Base-by-base conservation (phyloP, 2,113 vertebrate species). In the Salminus brasiliensis region DNA sequence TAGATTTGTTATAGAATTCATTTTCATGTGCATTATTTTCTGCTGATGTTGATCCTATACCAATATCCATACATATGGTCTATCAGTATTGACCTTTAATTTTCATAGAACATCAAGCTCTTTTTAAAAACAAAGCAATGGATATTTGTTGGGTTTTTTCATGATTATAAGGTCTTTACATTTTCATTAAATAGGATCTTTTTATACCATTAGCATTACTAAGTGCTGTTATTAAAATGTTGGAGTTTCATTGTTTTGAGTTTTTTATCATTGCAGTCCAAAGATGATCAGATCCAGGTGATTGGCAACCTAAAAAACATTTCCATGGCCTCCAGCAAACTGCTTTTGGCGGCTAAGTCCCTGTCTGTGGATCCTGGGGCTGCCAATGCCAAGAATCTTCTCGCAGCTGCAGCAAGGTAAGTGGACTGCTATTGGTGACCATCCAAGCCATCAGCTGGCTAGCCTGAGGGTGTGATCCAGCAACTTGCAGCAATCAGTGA, bases 251-350 rank as follows among this genome's bases (percentile, higher is more conserved):
- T 41, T 41, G 39, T 67, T 49, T 18, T 66, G 1, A 0, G 15
- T 74, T 47, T 79, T 75, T 9, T 52, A 16, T 29, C 68, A 87
- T 81, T 87, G 1, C 91, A 99, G 98, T 96, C 94, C 8, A 95
- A 97, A 88, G 97, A 99, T n/a, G 98, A 99, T 91, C 97, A 99
- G 93, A 96, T 99, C 84, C 97, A 99, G 88, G 97, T 99, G 74
- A 97, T 99, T 84, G 96, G 98, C 57, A 99, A 98, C 90, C 95
- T 99, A 80, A 99, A 99, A 90, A 99, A 97, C 81, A 99, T 99
- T 90, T 99, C 98, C 0, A 99, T 99, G 98, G 97, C 98, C 2
- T 99, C 97, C 87, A 98, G 97, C 91, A 99, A 99, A 86, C 92
- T 99, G 75, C 88, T 99, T 67, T 88, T 99, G 72, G 98, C 98